Base-by-base conservation (phyloP, 2,888 invertebrate genomes). In the Caradrina kadenii region DNA sequence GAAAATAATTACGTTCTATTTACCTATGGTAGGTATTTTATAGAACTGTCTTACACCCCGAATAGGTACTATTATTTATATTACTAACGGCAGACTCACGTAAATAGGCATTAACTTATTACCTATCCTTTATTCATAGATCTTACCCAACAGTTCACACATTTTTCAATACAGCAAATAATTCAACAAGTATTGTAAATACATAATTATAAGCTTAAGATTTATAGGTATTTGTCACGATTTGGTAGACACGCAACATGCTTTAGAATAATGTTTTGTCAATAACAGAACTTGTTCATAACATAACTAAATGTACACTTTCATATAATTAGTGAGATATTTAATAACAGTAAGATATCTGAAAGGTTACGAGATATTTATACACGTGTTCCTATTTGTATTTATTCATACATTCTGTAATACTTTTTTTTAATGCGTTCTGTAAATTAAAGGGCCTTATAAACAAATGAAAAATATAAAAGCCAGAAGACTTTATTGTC, bases 231-330 rank as follows among this genome's bases (percentile, higher is more conserved):
- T 55, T 63, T 64, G 72, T 73, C 56, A 73, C 77, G 79, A 80
- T 79, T 77, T 61, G 26, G 65, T 73, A 69, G 86, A 92, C 92
- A 92, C 93, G 90, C 92, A 92, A 91, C 92, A 93, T 92, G 93
- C 92, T 89, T 91, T 89, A 89, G 81, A 88, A 88, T 83, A 86
- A 85, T 88, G 82, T 90, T 91, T 92, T 88, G 88, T 90, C 82
- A 85, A 88, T 89, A 92, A 82, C 81, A 81, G 66, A 84, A 84
- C 61, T 76, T 63, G 55, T 78, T 68, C 61, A 73, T 82, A 84
- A 73, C 82, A 81, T 69, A 88, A 87, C 77, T 76, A 73, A 86
- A 83, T 79, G 75, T 74, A 83, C 69, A 72, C 53, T 72, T 66
- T 71, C 73, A 76, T 72, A 79, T 77, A 85, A 64, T 78, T 82